These are phyloP conservation scores for Pangasius macronema DNA, from an alignment of 2,797 vertebrate genomes.

Conservation along the genomic window DNA sequence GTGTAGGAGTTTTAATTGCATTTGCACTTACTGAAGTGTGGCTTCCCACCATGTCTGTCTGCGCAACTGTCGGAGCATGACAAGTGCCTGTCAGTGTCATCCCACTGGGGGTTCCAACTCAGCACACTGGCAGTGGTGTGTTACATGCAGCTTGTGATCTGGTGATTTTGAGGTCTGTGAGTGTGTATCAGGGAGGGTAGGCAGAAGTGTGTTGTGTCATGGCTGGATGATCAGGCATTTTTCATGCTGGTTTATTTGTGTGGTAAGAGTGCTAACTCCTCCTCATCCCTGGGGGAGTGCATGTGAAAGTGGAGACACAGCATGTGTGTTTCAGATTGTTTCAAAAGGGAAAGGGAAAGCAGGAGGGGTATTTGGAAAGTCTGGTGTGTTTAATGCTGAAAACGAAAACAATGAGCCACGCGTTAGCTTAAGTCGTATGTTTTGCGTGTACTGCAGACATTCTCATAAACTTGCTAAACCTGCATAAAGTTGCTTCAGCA, in stretches of 20 bases:
- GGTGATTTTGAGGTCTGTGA: slow-evolving; percentile 28
- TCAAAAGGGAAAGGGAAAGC: slow-evolving; percentile 32
- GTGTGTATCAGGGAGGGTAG: slow-evolving; percentile 15
- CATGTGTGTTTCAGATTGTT: slow-evolving; percentile 27
- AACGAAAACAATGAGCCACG: slow-evolving; percentile 7
- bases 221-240: slow-evolving; percentile 25
- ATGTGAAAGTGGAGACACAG: slow-evolving; percentile 3
- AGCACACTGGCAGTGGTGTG: slow-evolving; percentile 32
- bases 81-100: slow-evolving; percentile 72
- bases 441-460: slow-evolving; percentile 30
- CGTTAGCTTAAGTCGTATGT: slow-evolving; percentile 7
- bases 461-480: neutral
- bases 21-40: slow-evolving; percentile 59
- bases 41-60: slow-evolving; percentile 61
- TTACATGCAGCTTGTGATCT: slow-evolving; percentile 29
- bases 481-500: slow-evolving; percentile 23
- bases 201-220: slow-evolving; percentile 3
- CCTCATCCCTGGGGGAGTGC: slow-evolving; percentile 31
- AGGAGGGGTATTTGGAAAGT: neutral
- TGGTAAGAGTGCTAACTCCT: slow-evolving; percentile 20
- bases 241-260: slow-evolving; percentile 12
- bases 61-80: slow-evolving; percentile 65
- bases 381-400: neutral
- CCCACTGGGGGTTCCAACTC: slow-evolving; percentile 61
- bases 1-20: slow-evolving; percentile 58